These are phyloP conservation scores for Omphaloscelis lunosa DNA, from an alignment of 2,888 invertebrate genomes.

Conservation along the genomic window DNA sequence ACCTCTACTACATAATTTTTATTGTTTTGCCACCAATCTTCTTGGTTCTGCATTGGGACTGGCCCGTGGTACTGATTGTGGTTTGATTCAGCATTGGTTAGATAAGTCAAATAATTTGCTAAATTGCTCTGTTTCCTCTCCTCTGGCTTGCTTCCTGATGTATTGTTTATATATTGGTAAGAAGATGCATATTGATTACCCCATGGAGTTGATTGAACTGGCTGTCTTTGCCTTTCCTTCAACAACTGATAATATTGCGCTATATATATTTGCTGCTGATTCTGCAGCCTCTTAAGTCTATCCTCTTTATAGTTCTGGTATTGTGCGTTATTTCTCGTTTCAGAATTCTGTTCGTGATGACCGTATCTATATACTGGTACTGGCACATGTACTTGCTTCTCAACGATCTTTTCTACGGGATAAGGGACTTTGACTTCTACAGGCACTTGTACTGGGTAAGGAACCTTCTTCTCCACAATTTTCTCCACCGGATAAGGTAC, in stretches of 20 bases:
- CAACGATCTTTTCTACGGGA: constrained; percentile 83
- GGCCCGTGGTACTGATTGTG: constrained; percentile 80
- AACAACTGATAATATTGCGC: constrained; percentile 65
- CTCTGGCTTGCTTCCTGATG: constrained; percentile 65
- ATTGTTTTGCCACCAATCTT: constrained; percentile 63
- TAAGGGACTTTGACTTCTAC: constrained; percentile 88
- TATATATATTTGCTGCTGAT: constrained; percentile 53
- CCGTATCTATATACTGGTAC: constrained; percentile 66
- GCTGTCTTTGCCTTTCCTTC: constrained; percentile 58
- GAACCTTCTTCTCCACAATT: constrained; percentile 88
- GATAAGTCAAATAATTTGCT: constrained; percentile 73
- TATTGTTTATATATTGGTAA: constrained; percentile 81
- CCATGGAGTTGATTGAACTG: constrained; percentile 77
- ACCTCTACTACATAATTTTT: constrained; percentile 80
- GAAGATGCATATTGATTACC: constrained; percentile 84
- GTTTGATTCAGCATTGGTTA: constrained; percentile 69
- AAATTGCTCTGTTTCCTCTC: constrained; percentile 46
- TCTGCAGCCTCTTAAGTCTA: constrained; percentile 43
- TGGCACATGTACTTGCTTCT: constrained; percentile 81
- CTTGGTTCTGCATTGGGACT: constrained; percentile 51
- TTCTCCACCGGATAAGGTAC: constrained; percentile 88
- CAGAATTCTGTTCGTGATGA: constrained; percentile 50
- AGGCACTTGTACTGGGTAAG: constrained; percentile 90
- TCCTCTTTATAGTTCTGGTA: constrained; percentile 62
- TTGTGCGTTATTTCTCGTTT: constrained; percentile 63